A percentile compares a stretch with the other conserved stretches of the same genome.
phyloP scores from a whole-genome alignment of 2,113 vertebrate genomes.

The Lagopus muta region DNA sequence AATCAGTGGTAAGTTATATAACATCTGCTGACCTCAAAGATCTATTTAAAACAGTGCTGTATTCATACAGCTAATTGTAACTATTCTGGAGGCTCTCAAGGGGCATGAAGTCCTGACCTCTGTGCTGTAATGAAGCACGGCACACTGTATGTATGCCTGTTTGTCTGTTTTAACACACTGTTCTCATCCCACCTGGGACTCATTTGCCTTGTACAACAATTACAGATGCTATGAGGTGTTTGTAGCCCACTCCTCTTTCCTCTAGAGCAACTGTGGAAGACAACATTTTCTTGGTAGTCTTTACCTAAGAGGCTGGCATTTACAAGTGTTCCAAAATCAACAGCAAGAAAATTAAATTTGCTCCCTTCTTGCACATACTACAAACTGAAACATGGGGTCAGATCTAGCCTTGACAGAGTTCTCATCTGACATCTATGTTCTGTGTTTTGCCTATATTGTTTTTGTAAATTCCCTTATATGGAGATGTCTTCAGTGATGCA shows the following conservation, averaged over 20 bases:
- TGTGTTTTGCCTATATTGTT: background rate
- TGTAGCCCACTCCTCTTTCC: background rate
- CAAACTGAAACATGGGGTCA: slow-evolving; percentile 35
- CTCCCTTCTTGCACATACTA: slow-evolving; percentile 9
- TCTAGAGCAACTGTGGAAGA: slow-evolving; percentile 40
- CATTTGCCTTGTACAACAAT: slow-evolving; percentile 44
- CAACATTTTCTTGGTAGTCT: slow-evolving; percentile 25
- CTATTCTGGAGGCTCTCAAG: background rate
- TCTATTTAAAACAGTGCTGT: background rate
- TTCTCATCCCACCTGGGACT: background rate
- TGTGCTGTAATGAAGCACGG: background rate
- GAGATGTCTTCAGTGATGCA: slow-evolving; percentile 32
- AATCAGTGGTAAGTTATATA: background rate
- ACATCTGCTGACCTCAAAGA: background rate
- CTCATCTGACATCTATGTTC: slow-evolving; percentile 47
- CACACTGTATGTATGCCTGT: background rate
- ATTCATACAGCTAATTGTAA: background rate
- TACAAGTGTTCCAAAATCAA: slow-evolving; percentile 18
- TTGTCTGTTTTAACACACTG: background rate
- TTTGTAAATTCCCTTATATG: slow-evolving; percentile 58
- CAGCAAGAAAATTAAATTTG: slow-evolving; percentile 56
- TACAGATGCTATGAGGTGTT: background rate
- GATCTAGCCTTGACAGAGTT: slow-evolving; percentile 50
- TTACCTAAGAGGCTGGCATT: background rate
- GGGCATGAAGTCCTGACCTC: background rate